Evolutionary conservation across 2,888 invertebrate species (phyloP).

Genomic region (Girardia tigrina): DNA sequence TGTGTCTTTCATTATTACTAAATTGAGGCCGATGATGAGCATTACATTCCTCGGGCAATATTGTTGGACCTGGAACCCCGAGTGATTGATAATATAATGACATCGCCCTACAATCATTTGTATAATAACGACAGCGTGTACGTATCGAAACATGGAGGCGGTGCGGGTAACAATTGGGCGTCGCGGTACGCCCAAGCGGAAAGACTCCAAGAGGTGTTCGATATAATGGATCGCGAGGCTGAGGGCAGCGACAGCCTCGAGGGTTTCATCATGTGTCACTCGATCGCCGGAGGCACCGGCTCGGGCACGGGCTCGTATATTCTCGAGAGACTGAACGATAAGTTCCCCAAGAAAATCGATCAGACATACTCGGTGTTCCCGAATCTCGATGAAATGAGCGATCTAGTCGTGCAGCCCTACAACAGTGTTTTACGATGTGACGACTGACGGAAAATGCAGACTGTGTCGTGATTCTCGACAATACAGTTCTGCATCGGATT

Average conservation of each 20-base stretch:
- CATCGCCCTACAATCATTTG: slow-evolving; percentile 78
- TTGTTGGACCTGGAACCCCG: slow-evolving; percentile 87
- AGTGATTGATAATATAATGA: slow-evolving; percentile 88
- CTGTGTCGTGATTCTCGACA: slow-evolving; percentile 83
- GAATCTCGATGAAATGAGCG: slow-evolving; percentile 57
- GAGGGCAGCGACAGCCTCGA: slow-evolving; percentile 95
- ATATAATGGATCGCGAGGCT: slow-evolving; percentile 91
- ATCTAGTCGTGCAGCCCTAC: slow-evolving; percentile 51
- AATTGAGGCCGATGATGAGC: slow-evolving; percentile 77
- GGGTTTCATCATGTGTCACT: slow-evolving; percentile 92
- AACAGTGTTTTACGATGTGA: slow-evolving; percentile 76
- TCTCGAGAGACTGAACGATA: slow-evolving; percentile 52
- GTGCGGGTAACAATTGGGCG: slow-evolving; percentile 98
- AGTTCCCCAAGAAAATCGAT: slow-evolving; percentile 85
- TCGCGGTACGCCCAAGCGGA: slow-evolving; percentile 63
- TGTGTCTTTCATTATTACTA: neutral
- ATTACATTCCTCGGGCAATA: slow-evolving; percentile 90
- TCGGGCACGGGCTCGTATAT: slow-evolving; percentile 88
- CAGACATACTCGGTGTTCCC: slow-evolving; percentile 98
- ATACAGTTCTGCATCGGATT: slow-evolving; percentile 73
- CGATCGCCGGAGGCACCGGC: slow-evolving; percentile 95
- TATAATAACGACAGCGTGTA: slow-evolving; percentile 96
- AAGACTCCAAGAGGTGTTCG: slow-evolving; percentile 64
- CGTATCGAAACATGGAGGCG: slow-evolving; percentile 86
- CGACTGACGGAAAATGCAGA: slow-evolving; percentile 85